Conservation (phyloP, 2,797 vertebrate species). For the Gastrophryne carolinensis region DNA sequence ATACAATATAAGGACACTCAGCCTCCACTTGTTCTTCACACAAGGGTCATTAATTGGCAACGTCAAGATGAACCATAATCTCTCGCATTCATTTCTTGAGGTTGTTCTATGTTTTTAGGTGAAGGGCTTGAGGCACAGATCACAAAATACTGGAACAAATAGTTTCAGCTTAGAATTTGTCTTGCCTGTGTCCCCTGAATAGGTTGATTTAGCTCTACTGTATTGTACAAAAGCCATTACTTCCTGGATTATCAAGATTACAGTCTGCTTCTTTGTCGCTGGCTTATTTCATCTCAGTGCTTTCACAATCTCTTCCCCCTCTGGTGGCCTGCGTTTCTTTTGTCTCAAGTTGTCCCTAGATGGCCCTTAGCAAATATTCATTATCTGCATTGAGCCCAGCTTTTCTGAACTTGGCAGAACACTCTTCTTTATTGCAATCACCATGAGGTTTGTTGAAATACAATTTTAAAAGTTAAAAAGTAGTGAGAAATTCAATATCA, state of each 20-base stretch:
- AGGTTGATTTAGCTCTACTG: not conserved
- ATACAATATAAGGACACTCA: no score
- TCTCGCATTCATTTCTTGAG: not conserved
- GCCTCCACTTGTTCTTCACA: no score
- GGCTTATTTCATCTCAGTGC: not conserved
- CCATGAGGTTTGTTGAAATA: not conserved
- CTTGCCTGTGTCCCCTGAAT: not conserved
- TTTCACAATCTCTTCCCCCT: not conserved
- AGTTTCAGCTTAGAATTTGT: not conserved
- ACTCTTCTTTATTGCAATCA: not conserved
- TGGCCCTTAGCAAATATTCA: constrained; percentile 2
- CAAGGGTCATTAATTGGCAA: no score
- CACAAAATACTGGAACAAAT: not conserved
- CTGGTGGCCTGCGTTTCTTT: constrained; percentile 7
- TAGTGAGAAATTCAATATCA: constrained; percentile 3
- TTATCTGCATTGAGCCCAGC: not conserved
- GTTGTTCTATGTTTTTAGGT: not conserved
- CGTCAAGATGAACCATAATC: no score
- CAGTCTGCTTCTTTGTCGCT: constrained; percentile 4
- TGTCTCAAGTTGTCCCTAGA: constrained; percentile 10
- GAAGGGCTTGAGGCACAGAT: not conserved
- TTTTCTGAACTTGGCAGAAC: not conserved
- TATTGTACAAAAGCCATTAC: not conserved
- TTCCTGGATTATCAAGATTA: constrained; percentile 1
- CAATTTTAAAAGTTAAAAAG: not conserved